Evolutionary conservation across 1,140 invertebrate species (phyloP).

Genomic region (Drosophila pandora): DNA sequence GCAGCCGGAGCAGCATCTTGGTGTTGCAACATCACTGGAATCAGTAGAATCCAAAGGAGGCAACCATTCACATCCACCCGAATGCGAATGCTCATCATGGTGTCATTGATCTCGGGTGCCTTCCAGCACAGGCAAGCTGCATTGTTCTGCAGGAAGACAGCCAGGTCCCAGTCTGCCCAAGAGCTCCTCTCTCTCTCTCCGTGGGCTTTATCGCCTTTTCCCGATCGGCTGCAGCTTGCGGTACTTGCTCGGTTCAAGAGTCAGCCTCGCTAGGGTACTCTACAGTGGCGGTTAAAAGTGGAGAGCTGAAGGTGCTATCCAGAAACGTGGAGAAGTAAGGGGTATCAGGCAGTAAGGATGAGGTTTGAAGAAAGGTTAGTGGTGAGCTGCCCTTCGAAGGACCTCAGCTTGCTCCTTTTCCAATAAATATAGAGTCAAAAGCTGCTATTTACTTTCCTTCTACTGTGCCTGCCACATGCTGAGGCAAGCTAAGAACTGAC

Average conservation of each 20-base stretch:
- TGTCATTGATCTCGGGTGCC: slow-evolving; percentile 68
- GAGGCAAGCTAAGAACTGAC: neutral
- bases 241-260: slow-evolving; percentile 77
- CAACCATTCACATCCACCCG: slow-evolving; percentile 44
- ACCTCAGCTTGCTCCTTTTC: neutral
- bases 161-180: slow-evolving; percentile 14
- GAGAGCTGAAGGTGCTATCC: neutral
- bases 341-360: neutral
- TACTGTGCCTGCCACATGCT: slow-evolving; percentile 30
- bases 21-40: neutral
- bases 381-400: neutral
- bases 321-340: neutral
- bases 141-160: slow-evolving; percentile 72
- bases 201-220: slow-evolving; percentile 59
- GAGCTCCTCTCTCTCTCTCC: slow-evolving; percentile 8
- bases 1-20: slow-evolving; percentile 7
- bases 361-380: too few species aligned
- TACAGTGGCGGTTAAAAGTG: slow-evolving; percentile 5
- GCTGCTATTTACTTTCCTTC: neutral
- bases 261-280: slow-evolving; percentile 40
- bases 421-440: too few species aligned
- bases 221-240: slow-evolving; percentile 67
- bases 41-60: slow-evolving; percentile 24
- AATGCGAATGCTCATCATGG: slow-evolving; percentile 69
- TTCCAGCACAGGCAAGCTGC: slow-evolving; percentile 58